phyloP scores from a whole-genome alignment of 2,113 vertebrate species.

The Herpetotheres cachinnans region DNA sequence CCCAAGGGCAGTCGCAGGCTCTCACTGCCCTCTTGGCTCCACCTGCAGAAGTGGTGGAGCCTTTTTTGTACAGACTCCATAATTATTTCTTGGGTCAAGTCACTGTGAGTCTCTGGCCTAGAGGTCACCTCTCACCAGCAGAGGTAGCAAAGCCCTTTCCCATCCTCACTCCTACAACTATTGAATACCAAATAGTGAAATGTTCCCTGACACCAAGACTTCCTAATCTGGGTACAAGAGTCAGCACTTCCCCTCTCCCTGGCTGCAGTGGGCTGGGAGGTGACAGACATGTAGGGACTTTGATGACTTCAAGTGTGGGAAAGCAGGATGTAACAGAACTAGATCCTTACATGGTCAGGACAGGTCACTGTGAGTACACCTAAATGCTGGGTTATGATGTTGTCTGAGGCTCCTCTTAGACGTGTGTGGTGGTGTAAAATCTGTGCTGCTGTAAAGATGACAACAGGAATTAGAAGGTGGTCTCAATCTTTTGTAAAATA shows the following conservation, averaged over 20 bases:
- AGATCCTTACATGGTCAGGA: neutral
- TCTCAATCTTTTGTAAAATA: neutral
- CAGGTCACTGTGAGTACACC: neutral
- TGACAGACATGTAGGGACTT: neutral
- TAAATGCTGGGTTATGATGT: neutral
- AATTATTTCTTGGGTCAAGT: neutral
- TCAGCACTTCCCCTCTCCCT: neutral
- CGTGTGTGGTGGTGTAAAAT: neutral
- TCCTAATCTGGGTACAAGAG: neutral
- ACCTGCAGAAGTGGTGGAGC: neutral
- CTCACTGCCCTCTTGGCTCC: neutral
- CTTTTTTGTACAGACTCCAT: neutral
- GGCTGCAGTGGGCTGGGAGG: neutral
- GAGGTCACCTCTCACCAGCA: neutral
- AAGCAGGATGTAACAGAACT: neutral
- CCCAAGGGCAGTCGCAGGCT: neutral
- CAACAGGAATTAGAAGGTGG: neutral
- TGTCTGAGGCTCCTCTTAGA: neutral
- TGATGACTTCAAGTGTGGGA: neutral
- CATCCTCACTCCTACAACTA: neutral
- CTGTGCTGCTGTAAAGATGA: neutral
- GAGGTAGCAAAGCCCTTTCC: neutral
- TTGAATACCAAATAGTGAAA: neutral
- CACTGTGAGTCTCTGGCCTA: neutral
- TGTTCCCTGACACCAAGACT: neutral